Conservation (phyloP, 2,113 vertebrate genomes). For the Trichechus manatus region DNA sequence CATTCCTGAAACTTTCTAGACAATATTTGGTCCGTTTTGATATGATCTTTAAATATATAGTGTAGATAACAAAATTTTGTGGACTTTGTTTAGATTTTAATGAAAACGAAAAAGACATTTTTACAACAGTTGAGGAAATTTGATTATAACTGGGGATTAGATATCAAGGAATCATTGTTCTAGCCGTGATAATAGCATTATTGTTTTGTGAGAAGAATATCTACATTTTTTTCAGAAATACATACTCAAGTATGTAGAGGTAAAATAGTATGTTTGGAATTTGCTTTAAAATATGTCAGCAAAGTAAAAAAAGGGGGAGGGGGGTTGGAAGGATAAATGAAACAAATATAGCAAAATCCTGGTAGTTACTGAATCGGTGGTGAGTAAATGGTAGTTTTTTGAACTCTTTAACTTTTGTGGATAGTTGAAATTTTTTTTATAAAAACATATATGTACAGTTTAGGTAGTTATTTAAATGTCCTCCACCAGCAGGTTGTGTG, state of each 20-base stretch:
- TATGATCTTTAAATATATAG: not conserved
- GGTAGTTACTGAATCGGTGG: too few relatives aligned
- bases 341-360: too few relatives aligned
- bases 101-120: conserved; percentile 17
- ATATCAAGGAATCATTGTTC: conserved; percentile 11
- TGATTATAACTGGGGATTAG: not conserved
- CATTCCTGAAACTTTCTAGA: not conserved
- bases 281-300: conserved; percentile 38
- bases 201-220: not conserved
- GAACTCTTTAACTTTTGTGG: not conserved
- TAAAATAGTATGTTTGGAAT: not conserved
- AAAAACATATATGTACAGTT: not conserved
- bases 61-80: not conserved
- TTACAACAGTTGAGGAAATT: not conserved
- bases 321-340: too few relatives aligned
- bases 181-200: not conserved
- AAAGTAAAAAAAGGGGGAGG: not conserved
- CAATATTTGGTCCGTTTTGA: not conserved
- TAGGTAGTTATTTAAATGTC: not conserved
- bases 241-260: not conserved
- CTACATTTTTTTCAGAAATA: conserved; percentile 2
- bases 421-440: not conserved
- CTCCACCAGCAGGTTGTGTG: not conserved
- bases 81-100: not conserved
- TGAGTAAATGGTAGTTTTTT: conserved; percentile 21